Percentiles rank a stretch among this genome's conserved stretches.
These are phyloP conservation scores for Siniperca knerii DNA, from an alignment of 2,113 vertebrate species.

Conservation along the genomic window DNA sequence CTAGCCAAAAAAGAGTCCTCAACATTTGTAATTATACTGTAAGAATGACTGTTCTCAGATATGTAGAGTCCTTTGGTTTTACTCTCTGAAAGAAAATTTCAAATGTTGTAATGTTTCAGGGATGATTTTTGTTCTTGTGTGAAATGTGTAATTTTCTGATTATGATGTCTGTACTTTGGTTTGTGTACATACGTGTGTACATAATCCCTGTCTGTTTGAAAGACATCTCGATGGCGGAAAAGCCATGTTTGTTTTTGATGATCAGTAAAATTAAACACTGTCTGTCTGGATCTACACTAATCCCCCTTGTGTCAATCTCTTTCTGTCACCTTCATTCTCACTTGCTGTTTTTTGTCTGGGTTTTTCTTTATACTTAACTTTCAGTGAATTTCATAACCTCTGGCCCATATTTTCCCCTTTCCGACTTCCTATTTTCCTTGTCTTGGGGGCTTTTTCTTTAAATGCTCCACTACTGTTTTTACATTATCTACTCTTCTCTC, in stretches of 20 bases:
- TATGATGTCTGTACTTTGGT: slow-evolving; percentile 9
- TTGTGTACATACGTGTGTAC: neutral
- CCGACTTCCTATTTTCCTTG: neutral
- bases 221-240: slow-evolving; percentile 8
- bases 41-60: neutral
- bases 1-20: neutral
- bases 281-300: slow-evolving; percentile 41
- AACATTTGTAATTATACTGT: neutral
- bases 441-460: neutral
- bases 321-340: slow-evolving; percentile 36
- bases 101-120: neutral
- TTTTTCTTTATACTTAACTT: slow-evolving; percentile 2
- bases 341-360: neutral
- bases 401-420: neutral
- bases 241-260: slow-evolving; percentile 38
- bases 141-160: slow-evolving; percentile 28
- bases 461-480: neutral
- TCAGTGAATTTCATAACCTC: neutral
- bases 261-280: slow-evolving; percentile 56
- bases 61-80: neutral
- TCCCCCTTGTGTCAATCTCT: slow-evolving; percentile 1
- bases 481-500: slow-evolving; percentile 3
- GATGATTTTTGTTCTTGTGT: slow-evolving; percentile 15
- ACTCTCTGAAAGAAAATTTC: neutral
- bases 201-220: slow-evolving; percentile 45